Percentiles rank a stretch among this genome's conserved stretches.
Evolutionary conservation across 2,797 vertebrate species (phyloP).

Genomic region (Cossypha niveicapilla): DNA sequence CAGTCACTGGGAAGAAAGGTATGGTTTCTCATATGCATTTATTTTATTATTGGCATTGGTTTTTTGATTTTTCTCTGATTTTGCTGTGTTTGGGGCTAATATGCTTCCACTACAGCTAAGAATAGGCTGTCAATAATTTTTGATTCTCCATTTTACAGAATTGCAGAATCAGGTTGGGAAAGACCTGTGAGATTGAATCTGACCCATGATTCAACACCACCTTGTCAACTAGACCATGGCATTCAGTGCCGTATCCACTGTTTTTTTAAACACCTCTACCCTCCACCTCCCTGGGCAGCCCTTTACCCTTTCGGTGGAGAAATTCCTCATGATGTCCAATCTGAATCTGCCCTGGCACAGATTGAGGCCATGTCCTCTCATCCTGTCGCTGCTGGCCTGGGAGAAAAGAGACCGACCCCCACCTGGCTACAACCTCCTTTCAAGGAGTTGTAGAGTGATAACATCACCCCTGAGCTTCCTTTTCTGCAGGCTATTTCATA

Average conservation of each 20-base stretch:
- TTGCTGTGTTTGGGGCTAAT: neutral
- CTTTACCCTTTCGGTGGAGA: neutral
- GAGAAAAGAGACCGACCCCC: rapidly evolving
- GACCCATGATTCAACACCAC: neutral
- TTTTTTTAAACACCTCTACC: neutral
- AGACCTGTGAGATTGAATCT: neutral
- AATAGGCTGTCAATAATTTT: neutral
- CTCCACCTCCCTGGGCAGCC: neutral
- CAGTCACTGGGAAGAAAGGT: neutral
- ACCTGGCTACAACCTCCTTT: neutral
- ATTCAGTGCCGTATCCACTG: neutral
- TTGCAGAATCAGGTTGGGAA: neutral
- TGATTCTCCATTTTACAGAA: neutral
- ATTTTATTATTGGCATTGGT: neutral
- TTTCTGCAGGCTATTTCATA: neutral
- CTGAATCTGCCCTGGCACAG: neutral
- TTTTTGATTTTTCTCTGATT: neutral
- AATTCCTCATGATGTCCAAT: neutral
- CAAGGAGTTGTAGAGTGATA: too few relatives aligned
- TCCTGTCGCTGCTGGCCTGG: neutral
- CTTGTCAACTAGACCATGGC: neutral
- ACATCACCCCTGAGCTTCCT: neutral
- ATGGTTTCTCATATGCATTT: neutral
- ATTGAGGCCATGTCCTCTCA: rapidly evolving
- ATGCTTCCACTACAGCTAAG: neutral